Evolutionary conservation across 2,113 vertebrate species (phyloP).

Genomic region (Gulo gulo): DNA sequence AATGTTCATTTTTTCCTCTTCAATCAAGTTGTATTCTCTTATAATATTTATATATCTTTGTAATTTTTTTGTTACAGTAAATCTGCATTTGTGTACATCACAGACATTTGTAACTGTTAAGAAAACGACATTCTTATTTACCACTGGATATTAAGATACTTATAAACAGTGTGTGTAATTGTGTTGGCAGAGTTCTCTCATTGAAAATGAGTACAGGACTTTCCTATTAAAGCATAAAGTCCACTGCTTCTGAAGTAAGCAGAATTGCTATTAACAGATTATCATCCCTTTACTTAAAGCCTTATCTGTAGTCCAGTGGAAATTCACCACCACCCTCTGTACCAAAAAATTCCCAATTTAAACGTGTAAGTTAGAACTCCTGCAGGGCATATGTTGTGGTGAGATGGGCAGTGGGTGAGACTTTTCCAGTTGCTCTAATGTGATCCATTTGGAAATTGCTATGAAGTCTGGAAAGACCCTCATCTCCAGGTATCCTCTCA

Average conservation of each 20-base stretch:
- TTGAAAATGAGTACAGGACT: background rate
- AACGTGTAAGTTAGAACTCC: background rate
- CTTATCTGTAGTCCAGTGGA: background rate
- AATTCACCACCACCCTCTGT: background rate
- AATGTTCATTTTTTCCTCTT: background rate
- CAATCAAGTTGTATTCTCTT: slow-evolving; percentile 56
- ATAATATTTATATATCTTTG: slow-evolving; percentile 7
- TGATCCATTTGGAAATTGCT: background rate
- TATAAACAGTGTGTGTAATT: slow-evolving; percentile 34
- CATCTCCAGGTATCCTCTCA: background rate
- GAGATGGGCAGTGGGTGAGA: background rate
- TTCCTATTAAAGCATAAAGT: slow-evolving; percentile 23
- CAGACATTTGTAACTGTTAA: background rate
- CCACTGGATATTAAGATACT: background rate
- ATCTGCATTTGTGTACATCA: background rate
- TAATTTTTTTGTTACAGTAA: background rate
- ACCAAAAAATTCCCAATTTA: background rate
- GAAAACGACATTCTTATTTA: background rate
- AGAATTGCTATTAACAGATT: slow-evolving; percentile 28
- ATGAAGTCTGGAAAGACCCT: background rate
- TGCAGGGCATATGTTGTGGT: background rate
- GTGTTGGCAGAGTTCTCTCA: background rate
- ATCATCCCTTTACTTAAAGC: background rate
- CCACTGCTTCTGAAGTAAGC: background rate
- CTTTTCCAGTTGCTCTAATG: background rate